Percentiles rank a stretch among this genome's conserved stretches.
These are phyloP conservation scores for Meloidogyne hapla DNA, from an alignment of 1,140 invertebrate genomes.

Conservation along the genomic window DNA sequence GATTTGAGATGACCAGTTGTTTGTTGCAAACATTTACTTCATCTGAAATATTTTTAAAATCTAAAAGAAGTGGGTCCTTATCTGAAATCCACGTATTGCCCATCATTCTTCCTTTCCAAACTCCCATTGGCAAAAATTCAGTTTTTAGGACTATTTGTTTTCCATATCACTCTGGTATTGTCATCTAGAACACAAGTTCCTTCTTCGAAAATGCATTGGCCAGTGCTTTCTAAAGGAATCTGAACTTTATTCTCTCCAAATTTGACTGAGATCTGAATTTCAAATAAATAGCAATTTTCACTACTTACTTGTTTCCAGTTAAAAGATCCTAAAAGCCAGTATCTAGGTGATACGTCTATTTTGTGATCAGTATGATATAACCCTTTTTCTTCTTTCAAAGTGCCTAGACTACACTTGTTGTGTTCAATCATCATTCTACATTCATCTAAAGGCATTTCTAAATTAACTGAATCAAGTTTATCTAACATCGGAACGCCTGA, in stretches of 20 bases:
- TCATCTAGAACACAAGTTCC: not conserved
- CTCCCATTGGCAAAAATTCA: not conserved
- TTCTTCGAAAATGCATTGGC: not conserved
- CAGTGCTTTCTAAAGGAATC: not conserved
- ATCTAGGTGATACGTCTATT: not conserved
- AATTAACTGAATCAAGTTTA: not conserved
- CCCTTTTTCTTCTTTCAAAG: not conserved
- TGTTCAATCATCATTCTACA: not conserved
- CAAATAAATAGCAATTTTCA: slow-evolving; percentile 11
- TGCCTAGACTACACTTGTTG: slow-evolving; percentile 9
- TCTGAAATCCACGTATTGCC: not conserved
- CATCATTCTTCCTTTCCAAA: not conserved
- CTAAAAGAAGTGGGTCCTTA: not conserved
- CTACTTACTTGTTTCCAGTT: not conserved
- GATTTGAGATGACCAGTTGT: not conserved
- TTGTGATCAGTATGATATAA: slow-evolving; percentile 6
- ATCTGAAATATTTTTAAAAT: not conserved
- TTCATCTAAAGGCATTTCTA: not conserved
- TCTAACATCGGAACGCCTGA: not conserved
- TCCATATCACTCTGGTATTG: not conserved
- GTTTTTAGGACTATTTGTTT: not conserved
- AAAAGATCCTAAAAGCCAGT: not conserved
- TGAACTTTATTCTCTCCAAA: not conserved
- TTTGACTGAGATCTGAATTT: not conserved
- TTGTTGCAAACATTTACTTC: not conserved